Evolutionary conservation across 2,888 invertebrate species (phyloP).

Genomic region (Ormyrus nitidulus): DNA sequence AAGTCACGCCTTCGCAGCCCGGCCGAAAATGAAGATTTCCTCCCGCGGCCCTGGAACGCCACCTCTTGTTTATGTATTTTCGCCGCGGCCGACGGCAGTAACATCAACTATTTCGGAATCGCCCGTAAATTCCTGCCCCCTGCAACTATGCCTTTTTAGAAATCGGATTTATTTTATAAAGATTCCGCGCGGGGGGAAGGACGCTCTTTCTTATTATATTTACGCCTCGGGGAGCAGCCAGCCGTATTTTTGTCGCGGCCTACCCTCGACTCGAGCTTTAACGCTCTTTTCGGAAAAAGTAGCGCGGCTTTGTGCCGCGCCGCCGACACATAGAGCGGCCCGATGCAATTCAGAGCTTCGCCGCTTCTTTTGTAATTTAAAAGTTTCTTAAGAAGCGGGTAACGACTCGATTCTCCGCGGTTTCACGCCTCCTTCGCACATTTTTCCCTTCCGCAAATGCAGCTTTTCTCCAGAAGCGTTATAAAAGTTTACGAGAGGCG

Average conservation of each 20-base stretch:
- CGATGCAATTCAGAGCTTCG: neutral
- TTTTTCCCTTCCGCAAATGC: constrained; percentile 2
- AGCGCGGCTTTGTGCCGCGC: neutral
- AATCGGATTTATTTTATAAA: too few species aligned
- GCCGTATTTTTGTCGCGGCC: too few species aligned
- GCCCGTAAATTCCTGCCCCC: too few species aligned
- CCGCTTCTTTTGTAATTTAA: constrained; percentile 11
- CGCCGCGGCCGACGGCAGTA: too few species aligned
- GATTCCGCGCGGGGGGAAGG: too few species aligned
- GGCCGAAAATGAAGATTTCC: constrained; percentile 44
- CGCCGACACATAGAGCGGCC: neutral
- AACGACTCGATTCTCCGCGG: constrained; percentile 28
- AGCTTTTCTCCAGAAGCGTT: neutral
- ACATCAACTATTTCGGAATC: too few species aligned
- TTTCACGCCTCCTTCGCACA: constrained; percentile 8
- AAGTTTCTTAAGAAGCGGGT: constrained; percentile 44
- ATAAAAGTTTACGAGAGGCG: constrained; percentile 4
- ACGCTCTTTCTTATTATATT: too few species aligned
- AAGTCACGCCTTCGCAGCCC: neutral
- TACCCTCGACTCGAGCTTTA: too few species aligned
- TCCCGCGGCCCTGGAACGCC: too few species aligned
- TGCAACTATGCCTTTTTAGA: too few species aligned
- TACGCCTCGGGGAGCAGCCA: too few species aligned
- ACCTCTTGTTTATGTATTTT: too few species aligned
- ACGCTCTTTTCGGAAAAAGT: neutral